Conservation (phyloP, 2,888 invertebrate species). For the Ornithoptera alexandrae region DNA sequence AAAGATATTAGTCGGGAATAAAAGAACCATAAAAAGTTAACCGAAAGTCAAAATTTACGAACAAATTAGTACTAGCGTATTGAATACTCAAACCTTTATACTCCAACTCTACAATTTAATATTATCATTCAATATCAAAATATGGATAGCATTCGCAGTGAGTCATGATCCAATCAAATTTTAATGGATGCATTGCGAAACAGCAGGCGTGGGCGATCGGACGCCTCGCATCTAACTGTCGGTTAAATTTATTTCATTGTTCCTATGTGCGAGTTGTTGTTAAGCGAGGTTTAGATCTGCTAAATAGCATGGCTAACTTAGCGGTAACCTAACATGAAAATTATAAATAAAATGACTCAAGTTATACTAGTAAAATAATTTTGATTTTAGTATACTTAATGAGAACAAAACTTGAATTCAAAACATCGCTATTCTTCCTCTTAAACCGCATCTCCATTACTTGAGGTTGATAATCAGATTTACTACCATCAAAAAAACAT, state of each 20-base stretch:
- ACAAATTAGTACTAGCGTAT: not conserved
- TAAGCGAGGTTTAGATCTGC: conserved; percentile 2
- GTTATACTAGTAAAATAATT: not conserved
- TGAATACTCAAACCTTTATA: not conserved
- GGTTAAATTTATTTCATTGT: conserved; percentile 33
- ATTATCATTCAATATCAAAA: conserved; percentile 32
- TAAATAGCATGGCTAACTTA: not conserved
- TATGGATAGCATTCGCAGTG: conserved; percentile 37
- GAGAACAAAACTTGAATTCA: too few relatives aligned
- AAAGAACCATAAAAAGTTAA: too few relatives aligned
- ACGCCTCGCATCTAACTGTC: conserved; percentile 49
- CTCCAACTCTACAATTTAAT: conserved; percentile 6
- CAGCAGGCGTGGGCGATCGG: conserved; percentile 53
- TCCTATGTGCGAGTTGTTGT: conserved; percentile 11
- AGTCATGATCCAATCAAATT: conserved; percentile 56
- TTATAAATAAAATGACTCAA: not conserved
- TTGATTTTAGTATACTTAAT: too few relatives aligned
- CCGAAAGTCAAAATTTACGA: too few relatives aligned
- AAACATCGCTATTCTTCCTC: too few relatives aligned
- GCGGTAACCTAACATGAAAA: not conserved
- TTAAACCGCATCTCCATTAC: too few relatives aligned
- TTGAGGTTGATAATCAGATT: too few relatives aligned
- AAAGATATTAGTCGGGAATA: too few relatives aligned
- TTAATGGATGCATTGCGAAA: conserved; percentile 69
- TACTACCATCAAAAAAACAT: too few relatives aligned